A percentile compares a stretch with the other conserved stretches of the same genome.
These are phyloP conservation scores for Lathamus discolor DNA, from an alignment of 2,113 vertebrate species.

Conservation along the genomic window DNA sequence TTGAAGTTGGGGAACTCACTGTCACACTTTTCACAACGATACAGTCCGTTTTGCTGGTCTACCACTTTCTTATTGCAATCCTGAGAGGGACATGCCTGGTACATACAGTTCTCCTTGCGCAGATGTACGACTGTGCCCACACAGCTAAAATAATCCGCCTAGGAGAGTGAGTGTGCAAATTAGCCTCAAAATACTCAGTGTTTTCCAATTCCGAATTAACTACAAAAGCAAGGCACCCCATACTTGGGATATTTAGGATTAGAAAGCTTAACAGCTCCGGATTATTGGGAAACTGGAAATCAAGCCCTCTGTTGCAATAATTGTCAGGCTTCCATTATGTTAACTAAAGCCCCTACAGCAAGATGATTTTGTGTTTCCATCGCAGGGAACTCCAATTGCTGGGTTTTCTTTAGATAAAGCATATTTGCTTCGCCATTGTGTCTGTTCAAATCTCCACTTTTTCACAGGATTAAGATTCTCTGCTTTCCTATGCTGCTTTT, in stretches of 20 bases:
- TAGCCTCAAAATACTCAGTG: constrained; percentile 25
- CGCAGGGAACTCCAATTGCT: constrained; percentile 32
- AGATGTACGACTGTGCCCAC: constrained; percentile 90
- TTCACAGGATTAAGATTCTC: constrained; percentile 44
- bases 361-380: constrained; percentile 58
- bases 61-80: constrained; percentile 99
- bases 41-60: constrained; percentile 94
- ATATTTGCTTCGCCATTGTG: constrained; percentile 41
- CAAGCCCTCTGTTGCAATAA: constrained; percentile 33
- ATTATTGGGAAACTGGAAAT: constrained; percentile 50
- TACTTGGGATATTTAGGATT: constrained; percentile 49
- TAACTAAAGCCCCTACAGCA: constrained; percentile 57
- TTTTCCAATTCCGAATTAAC: constrained; percentile 34
- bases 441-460: constrained; percentile 36
- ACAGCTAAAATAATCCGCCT: constrained; percentile 94
- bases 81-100: constrained; percentile 91
- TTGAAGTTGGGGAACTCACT: constrained; percentile 95
- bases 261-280: constrained; percentile 53
- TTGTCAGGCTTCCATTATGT: constrained; percentile 54
- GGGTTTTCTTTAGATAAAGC: constrained; percentile 38
- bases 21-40: constrained; percentile 95
- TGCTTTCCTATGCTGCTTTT: constrained; percentile 19
- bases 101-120: constrained; percentile 94
- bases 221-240: constrained; percentile 27
- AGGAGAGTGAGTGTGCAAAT: constrained; percentile 24